A percentile compares a stretch with the other conserved stretches of the same genome.
Conservation (phyloP, 1,140 invertebrate species). For the Bathynomus jamesi region DNA sequence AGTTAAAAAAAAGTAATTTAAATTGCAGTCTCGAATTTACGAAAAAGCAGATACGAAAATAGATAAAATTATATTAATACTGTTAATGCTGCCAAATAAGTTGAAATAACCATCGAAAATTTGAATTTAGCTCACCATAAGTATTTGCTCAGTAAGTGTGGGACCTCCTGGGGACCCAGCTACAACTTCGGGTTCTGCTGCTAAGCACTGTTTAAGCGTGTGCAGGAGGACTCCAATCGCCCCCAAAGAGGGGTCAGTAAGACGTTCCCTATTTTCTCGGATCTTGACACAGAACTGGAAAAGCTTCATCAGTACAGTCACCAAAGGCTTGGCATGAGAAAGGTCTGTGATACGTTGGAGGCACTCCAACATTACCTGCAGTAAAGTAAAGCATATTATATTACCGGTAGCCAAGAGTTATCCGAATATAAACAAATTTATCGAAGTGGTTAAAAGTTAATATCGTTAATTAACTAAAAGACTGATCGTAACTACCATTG, state of each 20-base stretch:
- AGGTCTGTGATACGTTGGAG: conserved; percentile 64
- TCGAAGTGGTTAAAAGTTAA: too few relatives aligned
- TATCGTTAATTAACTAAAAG: too few relatives aligned
- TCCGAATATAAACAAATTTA: too few relatives aligned
- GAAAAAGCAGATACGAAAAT: too few relatives aligned
- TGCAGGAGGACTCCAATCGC: conserved; percentile 61
- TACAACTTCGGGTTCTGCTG: conserved; percentile 48
- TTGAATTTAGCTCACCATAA: conserved; percentile 49
- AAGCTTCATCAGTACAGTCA: conserved; percentile 75
- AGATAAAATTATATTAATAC: too few relatives aligned
- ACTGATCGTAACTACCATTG: too few relatives aligned
- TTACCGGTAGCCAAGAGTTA: too few relatives aligned
- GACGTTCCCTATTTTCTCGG: conserved; percentile 51
- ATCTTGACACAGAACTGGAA: conserved; percentile 73
- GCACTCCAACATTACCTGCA: conserved; percentile 59
- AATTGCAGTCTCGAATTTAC: too few relatives aligned
- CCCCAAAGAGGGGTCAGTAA: conserved; percentile 58
- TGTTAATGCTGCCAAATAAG: background rate
- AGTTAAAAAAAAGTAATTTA: too few relatives aligned
- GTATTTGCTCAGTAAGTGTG: conserved; percentile 68
- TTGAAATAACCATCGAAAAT: background rate
- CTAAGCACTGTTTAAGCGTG: conserved; percentile 46
- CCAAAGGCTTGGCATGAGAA: conserved; percentile 62
- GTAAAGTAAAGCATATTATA: too few relatives aligned
- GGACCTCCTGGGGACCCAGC: conserved; percentile 57